Base-by-base conservation (phyloP, 2,113 vertebrate genomes). In the Cichladusa arquata region DNA sequence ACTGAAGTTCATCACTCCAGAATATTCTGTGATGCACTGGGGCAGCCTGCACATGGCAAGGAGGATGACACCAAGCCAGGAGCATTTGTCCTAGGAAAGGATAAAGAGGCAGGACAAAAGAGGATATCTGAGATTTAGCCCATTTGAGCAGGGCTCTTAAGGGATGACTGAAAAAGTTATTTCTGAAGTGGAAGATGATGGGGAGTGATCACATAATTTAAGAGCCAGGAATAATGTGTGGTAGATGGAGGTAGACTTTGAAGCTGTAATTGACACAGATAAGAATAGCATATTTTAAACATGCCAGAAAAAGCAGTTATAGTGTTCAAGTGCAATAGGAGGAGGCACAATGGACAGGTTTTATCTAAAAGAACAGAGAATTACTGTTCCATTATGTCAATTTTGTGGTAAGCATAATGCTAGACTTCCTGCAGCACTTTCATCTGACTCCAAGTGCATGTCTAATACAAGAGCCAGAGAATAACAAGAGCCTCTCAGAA, bases 331-430 rank as follows among this genome's bases (percentile, higher is more conserved):
- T 40, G 69, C 81, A 92, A 79, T 12, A 85, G 60, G 47, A 71
- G 67, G 74, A 88, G 38, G 74, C 80, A 95, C 74, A 94, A 96
- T 38, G 47, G 79, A 28, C 67, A 83, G 67, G 87, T 93, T 96
- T 96, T 96, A 96, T 82, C 92, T 70, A n/a, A 81, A 91, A 81
- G 58, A 90, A 91, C 79, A 95, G 78, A 62, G 81, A 90, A 95
- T 94, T 90, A 95, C 79, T 74, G 67, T 77, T 90, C 82, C 95
- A 94, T 95, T 88, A 94, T 88, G 82, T 51, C 96, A 92, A 88
- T 85, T 93, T 82, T 88, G 93, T 56, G 76, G 93, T 73, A 73
- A 95, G 67, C 56, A 19, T 16, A 73, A 66, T 0, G 1, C 22
- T 58, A 14, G 33, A 77, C 71, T 83, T 94, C 84, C 92, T 81